Conservation (phyloP, 2,797 vertebrate species). For the Scomberomorus guttatus region DNA sequence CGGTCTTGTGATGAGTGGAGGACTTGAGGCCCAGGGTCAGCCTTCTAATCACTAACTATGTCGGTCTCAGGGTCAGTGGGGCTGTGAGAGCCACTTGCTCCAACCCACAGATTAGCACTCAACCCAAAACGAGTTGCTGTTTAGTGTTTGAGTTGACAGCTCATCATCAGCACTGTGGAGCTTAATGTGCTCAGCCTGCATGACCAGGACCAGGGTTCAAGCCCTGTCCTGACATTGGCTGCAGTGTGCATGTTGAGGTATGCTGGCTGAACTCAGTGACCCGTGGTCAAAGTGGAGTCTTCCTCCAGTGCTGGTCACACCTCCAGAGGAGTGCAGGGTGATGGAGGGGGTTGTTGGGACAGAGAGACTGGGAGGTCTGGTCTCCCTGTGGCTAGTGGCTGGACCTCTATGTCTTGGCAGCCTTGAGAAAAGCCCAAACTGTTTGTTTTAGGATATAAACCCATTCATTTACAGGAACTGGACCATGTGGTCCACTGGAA, state of each 20-base stretch:
- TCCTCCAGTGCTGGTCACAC: slow-evolving; percentile 1
- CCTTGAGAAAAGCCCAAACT: slow-evolving; percentile 25
- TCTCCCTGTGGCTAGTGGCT: slow-evolving; percentile 22
- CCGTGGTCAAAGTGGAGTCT: slow-evolving; percentile 6
- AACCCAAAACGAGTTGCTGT: background rate
- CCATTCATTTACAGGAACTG: slow-evolving; percentile 37
- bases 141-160: slow-evolving; percentile 9
- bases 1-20: background rate
- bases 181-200: background rate
- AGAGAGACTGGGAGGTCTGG: slow-evolving; percentile 41
- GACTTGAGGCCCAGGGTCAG: background rate
- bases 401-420: slow-evolving; percentile 38
- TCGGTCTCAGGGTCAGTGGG: background rate
- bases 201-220: slow-evolving; percentile 19
- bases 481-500: slow-evolving; percentile 17
- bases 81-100: background rate
- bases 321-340: slow-evolving; percentile 5
- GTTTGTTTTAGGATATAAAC: slow-evolving; percentile 47
- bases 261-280: slow-evolving; percentile 34
- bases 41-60: background rate
- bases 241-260: slow-evolving; percentile 2
- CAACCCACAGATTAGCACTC: background rate
- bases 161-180: slow-evolving; percentile 1
- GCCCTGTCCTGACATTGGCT: slow-evolving; percentile 2
- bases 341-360: background rate